Percentiles rank a stretch among this genome's conserved stretches.
Conservation (phyloP, 2,888 invertebrate genomes). For the Campoplex nolae region DNA sequence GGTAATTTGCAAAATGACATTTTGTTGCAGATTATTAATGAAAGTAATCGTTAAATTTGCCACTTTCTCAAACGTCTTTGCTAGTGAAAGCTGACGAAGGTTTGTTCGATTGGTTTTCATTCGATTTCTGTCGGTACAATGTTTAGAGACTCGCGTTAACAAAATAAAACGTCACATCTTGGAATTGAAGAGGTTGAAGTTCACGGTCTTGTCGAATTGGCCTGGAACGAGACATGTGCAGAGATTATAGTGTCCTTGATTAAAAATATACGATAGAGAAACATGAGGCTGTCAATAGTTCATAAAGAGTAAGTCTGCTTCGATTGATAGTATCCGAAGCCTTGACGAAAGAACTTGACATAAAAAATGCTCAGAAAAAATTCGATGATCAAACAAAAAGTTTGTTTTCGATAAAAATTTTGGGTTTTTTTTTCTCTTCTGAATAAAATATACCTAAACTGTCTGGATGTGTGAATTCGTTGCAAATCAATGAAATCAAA, state of each 20-base stretch:
- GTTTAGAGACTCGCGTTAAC: not conserved
- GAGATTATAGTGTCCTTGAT: slow-evolving; percentile 34
- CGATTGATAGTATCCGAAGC: slow-evolving; percentile 14
- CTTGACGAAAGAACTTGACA: slow-evolving; percentile 13
- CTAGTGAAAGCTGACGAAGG: too few relatives aligned
- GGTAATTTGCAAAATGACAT: not conserved
- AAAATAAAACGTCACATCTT: not conserved
- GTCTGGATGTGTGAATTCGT: not conserved
- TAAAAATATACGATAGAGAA: slow-evolving; percentile 18
- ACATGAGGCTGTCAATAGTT: slow-evolving; percentile 29
- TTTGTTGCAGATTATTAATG: not conserved
- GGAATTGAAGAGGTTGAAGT: not conserved
- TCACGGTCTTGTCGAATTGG: not conserved
- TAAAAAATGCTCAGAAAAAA: not conserved
- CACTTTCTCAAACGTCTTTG: too few relatives aligned
- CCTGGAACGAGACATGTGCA: slow-evolving; percentile 14
- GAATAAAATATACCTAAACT: not conserved
- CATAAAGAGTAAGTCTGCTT: slow-evolving; percentile 14
- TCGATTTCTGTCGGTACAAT: not conserved
- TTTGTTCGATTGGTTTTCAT: not conserved
- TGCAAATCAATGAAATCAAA: not conserved
- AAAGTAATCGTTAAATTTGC: not conserved
- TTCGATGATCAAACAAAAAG: not conserved
- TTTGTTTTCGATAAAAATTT: not conserved
- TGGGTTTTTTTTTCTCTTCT: not conserved